Evolutionary conservation across 2,888 invertebrate species (phyloP), one percentile per base, ranked within the genome.

Genomic region (Dichetophora obliterata): DNA sequence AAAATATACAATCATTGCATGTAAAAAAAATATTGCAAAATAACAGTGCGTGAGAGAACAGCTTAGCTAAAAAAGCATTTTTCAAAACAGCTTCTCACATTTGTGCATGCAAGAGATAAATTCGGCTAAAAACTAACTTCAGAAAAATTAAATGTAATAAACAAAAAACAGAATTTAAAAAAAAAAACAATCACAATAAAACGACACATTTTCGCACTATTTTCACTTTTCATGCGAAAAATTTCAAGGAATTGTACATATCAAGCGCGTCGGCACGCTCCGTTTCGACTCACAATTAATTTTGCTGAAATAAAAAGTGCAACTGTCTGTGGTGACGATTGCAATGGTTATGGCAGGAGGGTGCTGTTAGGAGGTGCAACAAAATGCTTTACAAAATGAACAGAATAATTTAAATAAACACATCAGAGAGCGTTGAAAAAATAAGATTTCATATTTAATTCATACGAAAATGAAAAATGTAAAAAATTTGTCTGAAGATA

Each of bases 251-350:
- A 87, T 87, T 84, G 87, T 84, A 86, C 87, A 87, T 86, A 87
- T 87, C 87, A 87, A 87, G 87, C 87, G 86, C 87, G 86, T 86
- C 87, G 87, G 87, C 87, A 87, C 87, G 87, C 87, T 87, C 87
- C 87, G 87, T 87, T 87, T 87, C 86, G 84, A 83, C 83, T 85
- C 85, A 86, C 87, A 87, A 87, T 87, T 87, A 87, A 87, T 87
- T 87, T 87, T 79, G 78, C 79, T 61, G 66, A 72, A 76, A 57
- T 76, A 54, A 75, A 75, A 75, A 43, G 2, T 75, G 75, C 69
- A 75, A 61, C 69, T 31, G 74, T 65, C 50, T 52, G 73, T 24
- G 65, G 43, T 24, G 54, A 14, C n/a, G 57, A 24, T n/a, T 59
- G 71, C 19, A 43, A 48, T 31, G 59, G 11, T 14, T 14, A 50